A percentile compares a stretch with the other conserved stretches of the same genome.
Conservation (phyloP, 1,140 invertebrate genomes). For the Solenopsis fugax region DNA sequence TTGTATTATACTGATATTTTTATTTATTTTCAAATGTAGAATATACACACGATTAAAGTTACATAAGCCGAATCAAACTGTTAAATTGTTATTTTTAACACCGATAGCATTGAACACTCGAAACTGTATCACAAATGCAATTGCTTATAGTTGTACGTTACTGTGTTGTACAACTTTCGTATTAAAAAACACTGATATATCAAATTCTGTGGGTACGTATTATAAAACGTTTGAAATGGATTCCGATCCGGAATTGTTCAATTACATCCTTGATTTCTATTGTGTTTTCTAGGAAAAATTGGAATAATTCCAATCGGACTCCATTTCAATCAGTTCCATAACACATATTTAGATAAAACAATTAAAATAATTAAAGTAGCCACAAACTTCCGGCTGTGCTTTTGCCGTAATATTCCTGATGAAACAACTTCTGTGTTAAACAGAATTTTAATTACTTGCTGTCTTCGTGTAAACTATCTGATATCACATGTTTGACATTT, state of each 20-base stretch:
- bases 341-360: too few species aligned
- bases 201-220: background rate
- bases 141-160: background rate
- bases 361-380: background rate
- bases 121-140: background rate
- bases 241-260: too few species aligned
- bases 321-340: too few species aligned
- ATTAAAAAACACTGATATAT: background rate
- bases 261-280: too few species aligned
- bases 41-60: background rate
- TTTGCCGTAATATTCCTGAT: background rate
- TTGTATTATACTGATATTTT: background rate
- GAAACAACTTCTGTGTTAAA: slow-evolving; percentile 1
- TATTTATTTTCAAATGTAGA: background rate
- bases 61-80: background rate
- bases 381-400: background rate
- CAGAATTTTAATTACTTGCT: slow-evolving; percentile 24
- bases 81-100: slow-evolving; percentile 16
- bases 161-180: background rate
- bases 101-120: background rate
- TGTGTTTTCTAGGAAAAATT: too few species aligned
- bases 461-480: slow-evolving; percentile 19
- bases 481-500: slow-evolving; percentile 44
- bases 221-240: too few species aligned
- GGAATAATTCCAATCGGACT: too few species aligned